phyloP scores from a whole-genome alignment of 2,888 invertebrate genomes.

The Flexamia atlantica region DNA sequence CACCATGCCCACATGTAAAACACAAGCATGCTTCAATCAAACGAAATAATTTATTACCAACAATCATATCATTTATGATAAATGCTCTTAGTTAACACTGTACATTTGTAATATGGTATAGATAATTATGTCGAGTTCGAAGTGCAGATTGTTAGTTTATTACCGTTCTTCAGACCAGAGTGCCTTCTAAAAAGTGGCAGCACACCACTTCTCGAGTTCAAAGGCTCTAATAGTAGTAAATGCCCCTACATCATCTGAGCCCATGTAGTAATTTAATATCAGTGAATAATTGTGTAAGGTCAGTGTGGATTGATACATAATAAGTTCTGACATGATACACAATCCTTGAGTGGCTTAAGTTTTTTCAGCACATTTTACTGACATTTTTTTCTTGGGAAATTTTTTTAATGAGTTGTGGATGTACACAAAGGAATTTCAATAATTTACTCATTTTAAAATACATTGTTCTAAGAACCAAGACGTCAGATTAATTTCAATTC shows the following conservation, averaged over 20 bases:
- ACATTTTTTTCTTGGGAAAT: too few relatives aligned
- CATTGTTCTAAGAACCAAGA: too few relatives aligned
- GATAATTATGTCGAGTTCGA: neutral
- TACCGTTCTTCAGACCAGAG: constrained; percentile 7
- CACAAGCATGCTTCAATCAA: constrained; percentile 23
- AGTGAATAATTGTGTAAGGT: too few relatives aligned
- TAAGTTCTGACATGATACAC: too few relatives aligned
- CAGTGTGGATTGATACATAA: too few relatives aligned
- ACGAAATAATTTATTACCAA: constrained; percentile 49
- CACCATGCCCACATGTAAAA: neutral
- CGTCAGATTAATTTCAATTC: too few relatives aligned
- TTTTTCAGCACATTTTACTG: too few relatives aligned
- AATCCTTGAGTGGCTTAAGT: too few relatives aligned
- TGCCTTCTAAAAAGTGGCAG: constrained; percentile 57
- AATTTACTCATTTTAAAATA: too few relatives aligned
- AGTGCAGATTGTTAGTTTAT: neutral
- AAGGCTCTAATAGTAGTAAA: constrained; percentile 15
- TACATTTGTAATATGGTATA: constrained; percentile 29
- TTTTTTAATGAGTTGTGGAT: too few relatives aligned
- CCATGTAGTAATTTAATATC: neutral
- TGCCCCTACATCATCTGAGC: neutral
- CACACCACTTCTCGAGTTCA: constrained; percentile 39
- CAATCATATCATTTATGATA: constrained; percentile 56
- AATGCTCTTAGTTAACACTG: constrained; percentile 33
- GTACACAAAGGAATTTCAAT: too few relatives aligned